Evolutionary conservation across 1,140 invertebrate genomes (phyloP).

Genomic region (Cryptotermes secundus): DNA sequence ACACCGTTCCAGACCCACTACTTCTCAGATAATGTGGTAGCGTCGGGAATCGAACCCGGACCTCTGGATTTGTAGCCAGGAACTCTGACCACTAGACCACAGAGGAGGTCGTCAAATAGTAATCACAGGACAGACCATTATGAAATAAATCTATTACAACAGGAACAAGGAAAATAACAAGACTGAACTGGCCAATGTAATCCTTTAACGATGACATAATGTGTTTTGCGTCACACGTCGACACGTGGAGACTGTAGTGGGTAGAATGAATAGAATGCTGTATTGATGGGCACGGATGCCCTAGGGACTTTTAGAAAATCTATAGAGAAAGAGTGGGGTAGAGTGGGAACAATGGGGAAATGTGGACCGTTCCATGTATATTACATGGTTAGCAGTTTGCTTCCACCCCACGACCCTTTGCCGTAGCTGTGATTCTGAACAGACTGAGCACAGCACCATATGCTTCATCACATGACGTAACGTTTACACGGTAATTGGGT

Average conservation of each 20-base stretch:
- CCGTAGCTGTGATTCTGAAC: not conserved
- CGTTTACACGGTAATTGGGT: not conserved
- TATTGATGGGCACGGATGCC: not conserved
- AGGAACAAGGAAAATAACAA: not conserved
- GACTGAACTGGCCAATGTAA: not conserved
- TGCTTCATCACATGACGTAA: not conserved
- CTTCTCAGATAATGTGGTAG: no score
- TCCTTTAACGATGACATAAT: not conserved
- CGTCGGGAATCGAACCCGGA: no score
- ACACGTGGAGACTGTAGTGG: not conserved
- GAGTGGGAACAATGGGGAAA: not conserved
- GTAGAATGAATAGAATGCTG: not conserved
- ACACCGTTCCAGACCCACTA: no score
- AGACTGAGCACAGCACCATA: not conserved
- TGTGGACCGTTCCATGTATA: not conserved
- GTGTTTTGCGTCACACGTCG: not conserved
- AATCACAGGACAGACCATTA: not conserved
- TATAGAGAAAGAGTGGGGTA: not conserved
- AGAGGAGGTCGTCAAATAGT: no score
- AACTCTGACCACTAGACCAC: no score
- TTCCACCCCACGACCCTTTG: not conserved
- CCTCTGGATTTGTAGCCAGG: no score
- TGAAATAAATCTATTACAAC: not conserved
- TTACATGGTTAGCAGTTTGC: not conserved
- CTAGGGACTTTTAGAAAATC: conserved; percentile 5